Percentiles rank a stretch among this genome's conserved stretches.
Conservation (phyloP, 2,113 vertebrate genomes). For the Sylvia atricapilla region DNA sequence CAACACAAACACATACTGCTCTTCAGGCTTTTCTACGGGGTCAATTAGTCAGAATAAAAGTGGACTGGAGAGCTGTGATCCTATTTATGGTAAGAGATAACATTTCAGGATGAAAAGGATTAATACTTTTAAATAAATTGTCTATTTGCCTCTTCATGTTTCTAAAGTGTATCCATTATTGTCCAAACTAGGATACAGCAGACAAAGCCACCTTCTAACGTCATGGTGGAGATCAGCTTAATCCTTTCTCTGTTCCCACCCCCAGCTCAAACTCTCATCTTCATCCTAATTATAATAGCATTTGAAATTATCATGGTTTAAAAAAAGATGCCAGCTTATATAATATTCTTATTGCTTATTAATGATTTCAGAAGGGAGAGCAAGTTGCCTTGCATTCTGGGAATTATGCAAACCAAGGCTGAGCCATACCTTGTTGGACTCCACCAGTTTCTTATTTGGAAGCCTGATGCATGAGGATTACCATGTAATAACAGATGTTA, state of each 20-base stretch:
- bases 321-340: slow-evolving; percentile 64
- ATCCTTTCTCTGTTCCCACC: slow-evolving; percentile 44
- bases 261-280: slow-evolving; percentile 58
- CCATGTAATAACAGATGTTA: slow-evolving; percentile 49
- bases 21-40: not conserved
- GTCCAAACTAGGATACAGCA: not conserved
- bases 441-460: slow-evolving; percentile 11
- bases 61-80: not conserved
- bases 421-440: slow-evolving; percentile 51
- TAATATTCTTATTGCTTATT: slow-evolving; percentile 70
- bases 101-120: slow-evolving; percentile 34
- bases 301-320: slow-evolving; percentile 62
- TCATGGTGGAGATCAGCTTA: slow-evolving; percentile 52
- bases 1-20: not conserved
- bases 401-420: slow-evolving; percentile 54
- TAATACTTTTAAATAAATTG: slow-evolving; percentile 48
- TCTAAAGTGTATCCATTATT: not conserved
- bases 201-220: slow-evolving; percentile 38
- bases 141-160: not conserved
- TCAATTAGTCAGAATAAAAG: not conserved
- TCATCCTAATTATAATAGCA: slow-evolving; percentile 65
- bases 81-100: slow-evolving; percentile 14
- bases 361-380: slow-evolving; percentile 51
- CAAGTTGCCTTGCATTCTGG: slow-evolving; percentile 42
- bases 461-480: slow-evolving; percentile 45